Evolutionary conservation across 1,140 invertebrate species (phyloP), one percentile per base, ranked within the genome.

Genomic region (Euwallacea fornicatus): DNA sequence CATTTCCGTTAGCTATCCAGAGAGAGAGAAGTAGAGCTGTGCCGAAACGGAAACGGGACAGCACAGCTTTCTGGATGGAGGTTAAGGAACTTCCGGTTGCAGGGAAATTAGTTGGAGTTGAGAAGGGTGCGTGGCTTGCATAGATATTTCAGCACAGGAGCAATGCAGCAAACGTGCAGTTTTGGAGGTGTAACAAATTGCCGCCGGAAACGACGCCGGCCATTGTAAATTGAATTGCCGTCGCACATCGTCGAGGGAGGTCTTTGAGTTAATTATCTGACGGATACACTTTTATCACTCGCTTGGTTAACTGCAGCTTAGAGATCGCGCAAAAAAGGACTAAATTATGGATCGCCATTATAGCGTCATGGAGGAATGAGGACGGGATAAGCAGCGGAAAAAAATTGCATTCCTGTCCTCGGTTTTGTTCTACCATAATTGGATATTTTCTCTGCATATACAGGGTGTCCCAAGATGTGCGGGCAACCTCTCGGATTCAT

Each of bases 11-110:
- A 21, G 15, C 54, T 15, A 33, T 15, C n/a, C 13, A 56, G 13
- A 50, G 54, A 56, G 15, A 33, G 54, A 21, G 54, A 33, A 15
- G 13, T 33, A 9, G 33, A 33, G 21, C 21, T 33, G 58, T 60
- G 58, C 33, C 58, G 16, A 60, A 15, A 42, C 58, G 58, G 58
- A 60, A 60, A 42, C 42, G 11, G 58, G 33, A 42, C 33, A 42
- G 21, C 58, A 60, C 58, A 21, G 58, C 58, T 33, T 60, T 42
- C 58, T 60, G 58, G 58, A 60, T 60, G 58, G 58, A 60, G 58
- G 58, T 60, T 60, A 60, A 60, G 42, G 58, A 60, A 60, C 58
- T 60, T 60, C 58, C 58, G 58, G 58, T 60, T 60, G 9, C 15
- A 60, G 58, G 33, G 15, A 60, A 60, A 60, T 60, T 60, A 60